Conservation (phyloP, 2,888 invertebrate genomes). For the Rhamnusium bicolor region DNA sequence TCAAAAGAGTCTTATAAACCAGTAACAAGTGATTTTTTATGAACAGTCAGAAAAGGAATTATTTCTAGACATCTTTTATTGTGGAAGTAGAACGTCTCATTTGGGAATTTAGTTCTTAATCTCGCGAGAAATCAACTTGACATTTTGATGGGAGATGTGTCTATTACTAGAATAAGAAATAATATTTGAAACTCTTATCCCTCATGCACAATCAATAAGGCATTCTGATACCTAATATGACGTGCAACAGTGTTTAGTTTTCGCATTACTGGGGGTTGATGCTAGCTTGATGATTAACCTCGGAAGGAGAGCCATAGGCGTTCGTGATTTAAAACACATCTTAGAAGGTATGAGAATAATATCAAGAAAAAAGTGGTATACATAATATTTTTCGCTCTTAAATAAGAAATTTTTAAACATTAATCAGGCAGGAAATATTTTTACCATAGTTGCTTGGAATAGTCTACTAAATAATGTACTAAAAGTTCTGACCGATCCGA, state of each 20-base stretch:
- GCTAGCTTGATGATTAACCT: background rate
- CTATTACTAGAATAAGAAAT: conserved; percentile 32
- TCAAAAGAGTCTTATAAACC: conserved; percentile 19
- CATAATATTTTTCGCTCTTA: no score
- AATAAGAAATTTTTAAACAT: no score
- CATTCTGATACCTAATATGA: conserved; percentile 14
- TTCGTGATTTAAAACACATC: background rate
- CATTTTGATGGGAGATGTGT: conserved; percentile 38
- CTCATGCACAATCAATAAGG: conserved; percentile 27
- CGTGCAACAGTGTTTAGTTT: conserved; percentile 17
- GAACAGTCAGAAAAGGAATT: conserved; percentile 15
- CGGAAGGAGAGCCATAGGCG: background rate
- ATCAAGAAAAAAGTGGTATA: no score
- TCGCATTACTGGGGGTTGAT: background rate
- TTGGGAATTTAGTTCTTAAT: conserved; percentile 35
- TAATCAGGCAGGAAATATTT: no score
- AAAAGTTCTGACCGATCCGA: no score
- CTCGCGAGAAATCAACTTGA: conserved; percentile 39
- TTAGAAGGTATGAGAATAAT: no score
- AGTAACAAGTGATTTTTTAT: conserved; percentile 39
- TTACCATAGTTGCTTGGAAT: no score
- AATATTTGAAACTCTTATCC: conserved; percentile 23
- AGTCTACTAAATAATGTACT: no score
- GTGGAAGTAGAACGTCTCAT: conserved; percentile 34
- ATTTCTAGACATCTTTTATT: conserved; percentile 33